Conservation (phyloP, 2,797 vertebrate species). For the Denticeps clupeoides region DNA sequence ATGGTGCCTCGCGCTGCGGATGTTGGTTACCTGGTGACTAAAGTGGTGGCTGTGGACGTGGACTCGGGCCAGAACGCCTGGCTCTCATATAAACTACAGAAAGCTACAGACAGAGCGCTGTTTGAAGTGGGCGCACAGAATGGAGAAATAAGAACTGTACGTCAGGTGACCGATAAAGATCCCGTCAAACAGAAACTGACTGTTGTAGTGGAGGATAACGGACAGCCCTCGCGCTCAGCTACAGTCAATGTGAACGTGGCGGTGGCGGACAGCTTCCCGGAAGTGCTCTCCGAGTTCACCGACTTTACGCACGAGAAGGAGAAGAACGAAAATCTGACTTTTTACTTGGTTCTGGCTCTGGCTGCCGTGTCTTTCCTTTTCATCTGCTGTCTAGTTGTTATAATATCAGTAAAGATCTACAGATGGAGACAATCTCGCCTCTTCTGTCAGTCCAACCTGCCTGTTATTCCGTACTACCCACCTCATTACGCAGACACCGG, state of each 20-base stretch:
- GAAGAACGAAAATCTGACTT: conserved; percentile 12
- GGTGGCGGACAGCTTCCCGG: conserved; percentile 19
- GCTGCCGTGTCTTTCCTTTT: conserved; percentile 19
- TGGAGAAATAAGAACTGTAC: conserved; percentile 49
- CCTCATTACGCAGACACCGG: conserved; percentile 22
- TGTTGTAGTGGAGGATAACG: conserved; percentile 53
- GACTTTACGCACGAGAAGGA: conserved; percentile 17
- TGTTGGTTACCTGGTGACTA: conserved; percentile 59
- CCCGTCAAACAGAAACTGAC: conserved; percentile 45
- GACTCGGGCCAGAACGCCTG: conserved; percentile 67
- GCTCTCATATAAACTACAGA: conserved; percentile 52
- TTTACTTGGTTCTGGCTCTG: conserved; percentile 18
- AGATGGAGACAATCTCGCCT: conserved; percentile 25
- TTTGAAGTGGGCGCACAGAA: conserved; percentile 32
- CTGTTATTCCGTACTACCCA: conserved; percentile 29
- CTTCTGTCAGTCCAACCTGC: conserved; percentile 18
- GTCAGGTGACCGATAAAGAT: conserved; percentile 45
- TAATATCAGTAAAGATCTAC: conserved; percentile 30
- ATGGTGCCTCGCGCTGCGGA: conserved; percentile 24
- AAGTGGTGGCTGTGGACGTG: conserved; percentile 60
- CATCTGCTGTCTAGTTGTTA: conserved; percentile 16
- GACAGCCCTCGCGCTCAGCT: conserved; percentile 38
- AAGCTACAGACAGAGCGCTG: conserved; percentile 26
- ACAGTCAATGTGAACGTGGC: conserved; percentile 29
- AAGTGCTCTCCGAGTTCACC: conserved; percentile 17